Conservation (phyloP, 2,797 vertebrate species). For the Enteromius unitaeniatus region DNA sequence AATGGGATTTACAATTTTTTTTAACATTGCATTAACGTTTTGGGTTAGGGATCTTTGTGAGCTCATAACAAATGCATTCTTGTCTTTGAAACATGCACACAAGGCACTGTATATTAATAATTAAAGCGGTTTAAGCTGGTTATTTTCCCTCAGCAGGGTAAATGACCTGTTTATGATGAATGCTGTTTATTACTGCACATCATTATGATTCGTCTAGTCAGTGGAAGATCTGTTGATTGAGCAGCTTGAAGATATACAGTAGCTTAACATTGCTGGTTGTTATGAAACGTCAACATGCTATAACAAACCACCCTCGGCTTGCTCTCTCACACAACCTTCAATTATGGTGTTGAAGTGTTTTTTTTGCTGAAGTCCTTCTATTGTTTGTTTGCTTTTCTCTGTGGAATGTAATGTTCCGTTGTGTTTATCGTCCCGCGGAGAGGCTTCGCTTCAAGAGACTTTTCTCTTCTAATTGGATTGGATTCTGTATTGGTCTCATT, state of each 20-base stretch:
- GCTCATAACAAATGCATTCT: not conserved
- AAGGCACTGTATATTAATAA: not conserved
- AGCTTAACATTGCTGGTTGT: not conserved
- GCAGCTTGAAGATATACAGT: not conserved
- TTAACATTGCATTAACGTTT: not conserved
- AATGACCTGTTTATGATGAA: not conserved
- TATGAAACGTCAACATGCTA: not conserved
- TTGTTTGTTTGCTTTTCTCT: constrained; percentile 21
- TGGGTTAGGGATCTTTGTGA: not conserved
- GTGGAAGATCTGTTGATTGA: constrained; percentile 23
- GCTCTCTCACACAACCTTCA: not conserved
- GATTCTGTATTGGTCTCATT: constrained; percentile 69
- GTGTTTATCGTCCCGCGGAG: constrained; percentile 16
- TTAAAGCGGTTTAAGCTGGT: not conserved
- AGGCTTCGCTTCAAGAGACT: constrained; percentile 51
- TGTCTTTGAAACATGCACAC: not conserved
- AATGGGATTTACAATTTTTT: not conserved
- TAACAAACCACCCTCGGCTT: not conserved
- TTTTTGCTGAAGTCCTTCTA: constrained; percentile 14
- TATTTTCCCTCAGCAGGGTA: constrained; percentile 1
- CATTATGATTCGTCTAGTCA: constrained; percentile 37
- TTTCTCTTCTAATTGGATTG: constrained; percentile 56
- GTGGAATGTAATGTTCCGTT: not conserved
- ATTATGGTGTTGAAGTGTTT: constrained; percentile 15
- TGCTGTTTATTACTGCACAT: constrained; percentile 13